Evolutionary conservation across 1,140 invertebrate species (phyloP).

Genomic region (Luehdorfia chinensis): DNA sequence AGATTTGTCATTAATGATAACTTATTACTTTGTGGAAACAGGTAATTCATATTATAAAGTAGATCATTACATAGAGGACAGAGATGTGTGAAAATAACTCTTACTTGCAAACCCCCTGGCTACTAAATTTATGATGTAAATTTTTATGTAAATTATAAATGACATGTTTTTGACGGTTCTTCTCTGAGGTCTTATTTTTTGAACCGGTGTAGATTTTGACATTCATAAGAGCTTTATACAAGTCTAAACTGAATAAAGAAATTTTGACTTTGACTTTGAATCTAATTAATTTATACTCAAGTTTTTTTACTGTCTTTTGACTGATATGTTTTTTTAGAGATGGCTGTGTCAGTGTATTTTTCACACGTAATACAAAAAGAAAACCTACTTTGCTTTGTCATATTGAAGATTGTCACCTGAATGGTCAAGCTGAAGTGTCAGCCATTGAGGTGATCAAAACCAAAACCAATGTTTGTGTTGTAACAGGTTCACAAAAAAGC

Average conservation of each 20-base stretch:
- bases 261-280: no score
- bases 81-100: no score
- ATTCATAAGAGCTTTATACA: no score
- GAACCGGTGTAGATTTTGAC: no score
- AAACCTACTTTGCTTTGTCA: conserved; percentile 39
- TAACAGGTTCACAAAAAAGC: conserved; percentile 41
- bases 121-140: no score
- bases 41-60: no score
- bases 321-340: conserved; percentile 59
- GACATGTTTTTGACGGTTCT: no score
- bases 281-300: background rate
- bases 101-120: no score
- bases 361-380: conserved; percentile 23
- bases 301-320: no score
- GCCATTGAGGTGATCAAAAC: conserved; percentile 45
- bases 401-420: conserved; percentile 48
- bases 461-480: conserved; percentile 18
- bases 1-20: conserved; percentile 55
- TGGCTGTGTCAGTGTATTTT: conserved; percentile 44
- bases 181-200: no score
- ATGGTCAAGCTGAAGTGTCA: conserved; percentile 50
- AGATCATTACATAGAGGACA: no score
- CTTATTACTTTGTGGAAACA: conserved; percentile 58
- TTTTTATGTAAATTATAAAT: background rate
- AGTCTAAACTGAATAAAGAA: no score